These are phyloP conservation scores for Macrosteles quadrilineatus DNA, from an alignment of 1,140 invertebrate species.

Conservation along the genomic window DNA sequence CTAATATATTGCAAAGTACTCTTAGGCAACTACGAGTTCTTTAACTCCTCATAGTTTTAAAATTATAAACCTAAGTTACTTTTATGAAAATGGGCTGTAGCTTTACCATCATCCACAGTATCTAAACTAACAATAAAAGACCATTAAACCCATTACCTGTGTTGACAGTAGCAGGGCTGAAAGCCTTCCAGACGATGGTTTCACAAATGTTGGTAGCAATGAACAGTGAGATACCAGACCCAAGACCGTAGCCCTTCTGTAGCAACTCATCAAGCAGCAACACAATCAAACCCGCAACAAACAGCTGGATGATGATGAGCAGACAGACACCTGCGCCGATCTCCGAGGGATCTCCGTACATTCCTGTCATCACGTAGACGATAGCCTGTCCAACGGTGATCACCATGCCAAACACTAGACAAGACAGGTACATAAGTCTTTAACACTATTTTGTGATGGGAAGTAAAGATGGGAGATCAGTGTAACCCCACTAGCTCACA, in stretches of 20 bases:
- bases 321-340: constrained; percentile 98
- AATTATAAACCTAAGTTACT: no score
- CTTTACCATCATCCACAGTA: no score
- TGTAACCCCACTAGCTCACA: no score
- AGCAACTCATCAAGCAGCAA: constrained; percentile 95
- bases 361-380: constrained; percentile 99
- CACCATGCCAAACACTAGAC: constrained; percentile 98
- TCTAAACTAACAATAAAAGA: no score
- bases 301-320: constrained; percentile 97
- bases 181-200: constrained; percentile 99
- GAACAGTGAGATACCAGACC: constrained; percentile 99
- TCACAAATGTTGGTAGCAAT: constrained; percentile 99
- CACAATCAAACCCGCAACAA: constrained; percentile 98
- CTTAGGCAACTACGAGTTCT: no score
- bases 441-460: no score
- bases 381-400: constrained; percentile 99
- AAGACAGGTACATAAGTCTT: no score
- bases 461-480: no score
- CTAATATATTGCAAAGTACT: no score
- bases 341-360: constrained; percentile 99
- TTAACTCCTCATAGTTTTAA: no score
- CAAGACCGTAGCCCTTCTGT: constrained; percentile 96
- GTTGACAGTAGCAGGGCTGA: constrained; percentile 98
- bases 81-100: no score
- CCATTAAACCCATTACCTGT: no score